Conservation (phyloP, 2,888 invertebrate genomes). For the Drosophila pseudotakahashii region DNA sequence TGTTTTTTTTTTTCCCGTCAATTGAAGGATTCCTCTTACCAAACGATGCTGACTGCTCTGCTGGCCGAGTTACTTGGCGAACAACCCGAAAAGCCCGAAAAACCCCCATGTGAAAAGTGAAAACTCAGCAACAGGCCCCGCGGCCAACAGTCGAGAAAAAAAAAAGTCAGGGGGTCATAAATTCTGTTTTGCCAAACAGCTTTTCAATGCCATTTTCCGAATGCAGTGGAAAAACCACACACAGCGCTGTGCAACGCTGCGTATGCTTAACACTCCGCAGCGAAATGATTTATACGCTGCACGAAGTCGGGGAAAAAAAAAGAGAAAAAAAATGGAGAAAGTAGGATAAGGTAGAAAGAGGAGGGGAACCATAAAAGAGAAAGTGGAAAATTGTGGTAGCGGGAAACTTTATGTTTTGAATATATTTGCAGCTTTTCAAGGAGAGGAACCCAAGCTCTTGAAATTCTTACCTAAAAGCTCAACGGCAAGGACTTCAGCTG, state of each 20-base stretch:
- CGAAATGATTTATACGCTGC: slow-evolving; percentile 21
- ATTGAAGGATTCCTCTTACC: slow-evolving; percentile 11
- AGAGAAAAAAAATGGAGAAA: background rate
- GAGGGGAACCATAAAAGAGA: background rate
- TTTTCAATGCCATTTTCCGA: slow-evolving; percentile 20
- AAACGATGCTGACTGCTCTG: slow-evolving; percentile 6
- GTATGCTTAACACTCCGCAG: slow-evolving; percentile 17
- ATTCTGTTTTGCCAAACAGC: slow-evolving; percentile 21
- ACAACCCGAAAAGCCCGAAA: background rate
- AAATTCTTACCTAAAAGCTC: too few relatives aligned
- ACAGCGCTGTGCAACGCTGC: slow-evolving; percentile 26
- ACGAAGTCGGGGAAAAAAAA: background rate
- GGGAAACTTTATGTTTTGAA: slow-evolving; percentile 9
- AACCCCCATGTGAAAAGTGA: slow-evolving; percentile 6
- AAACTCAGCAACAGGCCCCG: slow-evolving; percentile 40
- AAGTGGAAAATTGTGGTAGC: background rate
- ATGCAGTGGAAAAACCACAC: slow-evolving; percentile 19
- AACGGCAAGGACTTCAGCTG: too few relatives aligned
- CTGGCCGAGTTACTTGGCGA: background rate
- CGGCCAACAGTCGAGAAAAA: background rate
- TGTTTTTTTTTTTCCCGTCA: slow-evolving; percentile 8
- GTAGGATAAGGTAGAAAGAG: background rate
- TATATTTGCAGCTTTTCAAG: background rate
- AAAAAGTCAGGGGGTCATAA: slow-evolving; percentile 13
- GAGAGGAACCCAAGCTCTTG: slow-evolving; percentile 14